These are phyloP conservation scores for Propithecus coquereli DNA, from an alignment of 2,113 vertebrate species.

Conservation along the genomic window DNA sequence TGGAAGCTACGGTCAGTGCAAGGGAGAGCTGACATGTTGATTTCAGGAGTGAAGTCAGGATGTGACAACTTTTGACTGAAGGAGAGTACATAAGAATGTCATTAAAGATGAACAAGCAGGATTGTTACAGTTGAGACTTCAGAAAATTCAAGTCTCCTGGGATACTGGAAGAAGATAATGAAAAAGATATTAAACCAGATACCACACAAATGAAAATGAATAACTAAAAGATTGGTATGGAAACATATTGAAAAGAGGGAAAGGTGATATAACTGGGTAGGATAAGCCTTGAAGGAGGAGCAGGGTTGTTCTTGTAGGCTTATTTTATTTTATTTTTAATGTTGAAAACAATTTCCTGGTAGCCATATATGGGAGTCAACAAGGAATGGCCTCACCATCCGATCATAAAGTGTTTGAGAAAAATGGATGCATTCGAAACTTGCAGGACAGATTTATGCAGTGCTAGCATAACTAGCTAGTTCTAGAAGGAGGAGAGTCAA, in stretches of 20 bases:
- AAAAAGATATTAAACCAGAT: neutral
- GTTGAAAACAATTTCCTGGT: neutral
- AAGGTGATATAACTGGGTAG: neutral
- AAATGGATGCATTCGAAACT: neutral
- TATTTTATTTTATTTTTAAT: constrained; percentile 9
- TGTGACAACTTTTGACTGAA: neutral
- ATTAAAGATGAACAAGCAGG: neutral
- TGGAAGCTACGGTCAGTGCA: neutral
- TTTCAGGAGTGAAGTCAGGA: neutral
- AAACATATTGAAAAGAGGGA: neutral
- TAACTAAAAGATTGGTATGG: neutral
- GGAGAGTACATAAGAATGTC: neutral
- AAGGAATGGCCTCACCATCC: neutral
- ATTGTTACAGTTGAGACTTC: neutral
- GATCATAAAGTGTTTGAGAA: neutral
- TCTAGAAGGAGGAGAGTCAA: neutral
- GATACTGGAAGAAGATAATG: neutral
- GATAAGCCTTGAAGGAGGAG: neutral
- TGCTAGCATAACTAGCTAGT: neutral
- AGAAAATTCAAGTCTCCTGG: neutral
- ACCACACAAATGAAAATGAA: neutral
- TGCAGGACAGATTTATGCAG: neutral
- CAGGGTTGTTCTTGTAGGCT: neutral
- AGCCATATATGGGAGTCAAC: neutral
- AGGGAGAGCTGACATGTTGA: neutral